phyloP scores from a whole-genome alignment of 2,888 invertebrate genomes.

The Andrena bucephala region DNA sequence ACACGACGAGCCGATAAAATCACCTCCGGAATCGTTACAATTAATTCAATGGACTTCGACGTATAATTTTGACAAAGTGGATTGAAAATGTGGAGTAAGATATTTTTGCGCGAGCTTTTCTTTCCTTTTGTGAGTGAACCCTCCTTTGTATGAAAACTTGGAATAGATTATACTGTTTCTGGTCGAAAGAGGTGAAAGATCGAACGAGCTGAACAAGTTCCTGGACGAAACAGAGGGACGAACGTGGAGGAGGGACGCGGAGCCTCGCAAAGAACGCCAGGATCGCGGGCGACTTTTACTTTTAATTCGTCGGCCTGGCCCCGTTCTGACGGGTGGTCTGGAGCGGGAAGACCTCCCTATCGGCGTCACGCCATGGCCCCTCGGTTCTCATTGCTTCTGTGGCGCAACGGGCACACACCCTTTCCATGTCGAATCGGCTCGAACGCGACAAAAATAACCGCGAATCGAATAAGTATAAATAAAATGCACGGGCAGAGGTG shows the following conservation, averaged over 20 bases:
- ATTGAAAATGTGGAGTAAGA: not conserved
- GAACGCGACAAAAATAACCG: slow-evolving; percentile 12
- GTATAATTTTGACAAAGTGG: not conserved
- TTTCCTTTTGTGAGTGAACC: not conserved
- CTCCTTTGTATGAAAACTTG: too few relatives aligned
- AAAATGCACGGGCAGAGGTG: not conserved
- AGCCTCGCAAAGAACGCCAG: slow-evolving; percentile 24
- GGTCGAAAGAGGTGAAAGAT: not conserved
- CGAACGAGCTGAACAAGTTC: not conserved
- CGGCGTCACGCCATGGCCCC: not conserved
- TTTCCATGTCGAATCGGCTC: not conserved
- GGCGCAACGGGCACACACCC: not conserved
- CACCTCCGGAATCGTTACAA: too few relatives aligned
- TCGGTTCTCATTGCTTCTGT: not conserved
- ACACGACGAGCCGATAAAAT: not conserved
- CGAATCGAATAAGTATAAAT: slow-evolving; percentile 10
- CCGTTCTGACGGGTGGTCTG: slow-evolving; percentile 10
- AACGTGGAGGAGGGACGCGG: slow-evolving; percentile 1
- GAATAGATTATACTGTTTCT: not conserved
- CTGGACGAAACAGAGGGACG: slow-evolving; percentile 6
- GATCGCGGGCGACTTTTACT: slow-evolving; percentile 33
- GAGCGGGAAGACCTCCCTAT: not conserved
- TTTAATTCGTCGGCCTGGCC: slow-evolving; percentile 2
- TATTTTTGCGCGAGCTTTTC: not conserved
- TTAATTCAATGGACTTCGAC: not conserved